Base-by-base conservation (phyloP, 2,113 vertebrate species). In the Corapipo altera region DNA sequence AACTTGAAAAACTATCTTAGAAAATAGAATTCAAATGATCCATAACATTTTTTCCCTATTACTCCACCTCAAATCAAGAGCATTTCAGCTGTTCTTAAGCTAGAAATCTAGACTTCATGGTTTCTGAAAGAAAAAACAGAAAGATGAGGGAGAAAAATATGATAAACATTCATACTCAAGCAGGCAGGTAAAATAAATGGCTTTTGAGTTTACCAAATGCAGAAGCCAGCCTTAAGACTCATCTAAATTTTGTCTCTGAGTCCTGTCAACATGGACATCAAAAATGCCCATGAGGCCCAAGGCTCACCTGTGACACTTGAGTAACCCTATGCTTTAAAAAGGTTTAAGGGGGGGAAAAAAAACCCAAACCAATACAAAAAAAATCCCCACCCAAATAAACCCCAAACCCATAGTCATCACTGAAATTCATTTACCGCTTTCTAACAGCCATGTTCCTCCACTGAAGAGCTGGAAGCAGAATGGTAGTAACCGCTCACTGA, bases 311-410 rank as follows among this genome's bases (percentile, higher is more conserved):
- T 18, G 48, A 46, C 28, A 49, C 37, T 23, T 52, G 19, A 23
- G 32, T 22, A 94, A 37, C 4, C 14, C 8, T 17, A 11, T 22
- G 19, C 6, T 84, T 89, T 52, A 30, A 28, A 73, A 76, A 55
- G 4, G 7, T 32, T 49, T 26, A 24, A 28, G 12, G 30, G 14
- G 3, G 8, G 6, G 5, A 41, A 18, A n/a, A 23, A 35, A 10
- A 24, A 30, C 46, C 46, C 41, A 55, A 55, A 19, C 22, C 57
- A 59, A 59, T 9, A 59, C 15, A 59, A 37, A 44, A 24, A 19
- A 69, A 8, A 0, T 4, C 6, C 5, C 5, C 16, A 8, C 0
- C 6, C 15, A 21, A 76, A 10, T 14, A 35, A 89, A 39, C 26
- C 28, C 12, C 46, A 51, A 78, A 8, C 2, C 51, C 15, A 24